Conservation (phyloP, 1,140 invertebrate species). For the Eupristina koningsbergeri region DNA sequence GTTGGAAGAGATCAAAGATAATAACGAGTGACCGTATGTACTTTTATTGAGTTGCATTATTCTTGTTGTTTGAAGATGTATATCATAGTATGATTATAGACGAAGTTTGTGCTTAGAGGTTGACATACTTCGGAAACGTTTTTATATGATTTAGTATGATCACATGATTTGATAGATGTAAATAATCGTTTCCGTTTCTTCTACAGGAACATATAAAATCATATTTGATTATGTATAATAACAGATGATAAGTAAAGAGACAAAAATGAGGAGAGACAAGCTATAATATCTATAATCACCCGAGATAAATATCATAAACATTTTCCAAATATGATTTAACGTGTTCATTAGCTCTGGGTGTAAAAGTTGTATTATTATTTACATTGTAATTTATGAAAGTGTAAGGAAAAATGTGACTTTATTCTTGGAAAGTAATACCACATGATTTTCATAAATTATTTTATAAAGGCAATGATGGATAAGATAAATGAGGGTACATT, state of each 20-base stretch:
- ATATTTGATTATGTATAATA: too few relatives aligned
- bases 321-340: too few relatives aligned
- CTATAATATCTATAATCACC: too few relatives aligned
- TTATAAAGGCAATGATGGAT: not conserved
- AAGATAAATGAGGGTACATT: not conserved
- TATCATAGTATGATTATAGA: not conserved
- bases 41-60: not conserved
- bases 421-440: not conserved
- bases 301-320: too few relatives aligned
- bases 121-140: not conserved
- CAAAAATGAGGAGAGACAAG: too few relatives aligned
- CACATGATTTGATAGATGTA: not conserved
- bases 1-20: not conserved
- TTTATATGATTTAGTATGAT: conserved; percentile 5
- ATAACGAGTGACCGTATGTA: not conserved
- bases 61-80: not conserved
- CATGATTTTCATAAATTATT: not conserved
- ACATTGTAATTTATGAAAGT: too few relatives aligned
- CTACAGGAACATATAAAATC: too few relatives aligned
- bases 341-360: too few relatives aligned
- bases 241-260: too few relatives aligned
- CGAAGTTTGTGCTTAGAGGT: not conserved
- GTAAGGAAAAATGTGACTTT: too few relatives aligned
- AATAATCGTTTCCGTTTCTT: not conserved
- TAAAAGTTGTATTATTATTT: too few relatives aligned